Percentiles rank a stretch among this genome's conserved stretches.
Conservation (phyloP, 2,888 invertebrate species). For the Melolontha melolontha region DNA sequence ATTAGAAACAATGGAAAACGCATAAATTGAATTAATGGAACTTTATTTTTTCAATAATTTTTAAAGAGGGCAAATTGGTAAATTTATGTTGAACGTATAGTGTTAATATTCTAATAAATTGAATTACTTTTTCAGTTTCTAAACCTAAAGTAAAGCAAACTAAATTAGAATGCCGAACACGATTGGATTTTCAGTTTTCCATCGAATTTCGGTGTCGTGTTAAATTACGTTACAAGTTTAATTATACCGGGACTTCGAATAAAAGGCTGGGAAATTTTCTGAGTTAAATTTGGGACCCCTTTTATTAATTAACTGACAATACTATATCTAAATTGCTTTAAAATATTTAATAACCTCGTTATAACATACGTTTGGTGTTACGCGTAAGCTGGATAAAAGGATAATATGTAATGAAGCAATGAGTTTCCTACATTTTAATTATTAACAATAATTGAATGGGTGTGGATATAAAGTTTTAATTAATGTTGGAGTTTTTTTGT, state of each 20-base stretch:
- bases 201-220: slow-evolving; percentile 5
- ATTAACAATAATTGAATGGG: neutral
- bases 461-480: slow-evolving; percentile 1
- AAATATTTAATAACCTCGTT: neutral
- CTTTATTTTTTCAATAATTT: neutral
- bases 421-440: slow-evolving; percentile 1
- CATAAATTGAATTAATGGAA: neutral
- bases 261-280: slow-evolving; percentile 14
- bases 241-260: slow-evolving; percentile 13
- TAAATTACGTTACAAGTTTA: slow-evolving; percentile 20
- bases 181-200: slow-evolving; percentile 10
- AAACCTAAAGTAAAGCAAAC: neutral
- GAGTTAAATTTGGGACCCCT: slow-evolving; percentile 10
- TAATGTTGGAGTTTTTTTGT: neutral
- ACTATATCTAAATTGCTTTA: slow-evolving; percentile 8
- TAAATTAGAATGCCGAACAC: neutral
- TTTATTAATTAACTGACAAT: slow-evolving; percentile 15
- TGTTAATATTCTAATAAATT: too few species aligned
- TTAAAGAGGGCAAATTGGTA: too few species aligned
- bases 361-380: neutral
- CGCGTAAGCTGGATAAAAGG: neutral
- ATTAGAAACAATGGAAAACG: neutral
- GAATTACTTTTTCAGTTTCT: neutral
- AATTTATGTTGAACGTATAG: too few species aligned
- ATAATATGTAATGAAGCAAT: neutral